Evolutionary conservation across 1,140 invertebrate species (phyloP).

Genomic region (Diorhabda sublineata): DNA sequence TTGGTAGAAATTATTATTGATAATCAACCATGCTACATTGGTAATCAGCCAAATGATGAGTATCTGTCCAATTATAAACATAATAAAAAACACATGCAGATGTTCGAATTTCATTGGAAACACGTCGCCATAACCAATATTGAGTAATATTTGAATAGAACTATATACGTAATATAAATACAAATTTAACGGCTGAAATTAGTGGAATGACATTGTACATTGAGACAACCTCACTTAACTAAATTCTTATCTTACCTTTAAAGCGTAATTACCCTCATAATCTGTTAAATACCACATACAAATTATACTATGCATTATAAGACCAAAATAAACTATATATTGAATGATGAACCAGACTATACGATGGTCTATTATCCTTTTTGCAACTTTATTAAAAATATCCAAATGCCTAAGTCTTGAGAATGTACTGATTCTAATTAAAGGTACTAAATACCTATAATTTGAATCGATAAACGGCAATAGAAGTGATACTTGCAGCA

Average conservation of each 20-base stretch:
- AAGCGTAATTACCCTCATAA: neutral
- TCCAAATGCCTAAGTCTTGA: constrained; percentile 10
- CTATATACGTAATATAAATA: constrained; percentile 48
- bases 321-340: neutral
- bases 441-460: neutral
- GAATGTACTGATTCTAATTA: constrained; percentile 11
- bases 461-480: constrained; percentile 6
- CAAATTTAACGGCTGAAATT: constrained; percentile 34
- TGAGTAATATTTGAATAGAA: constrained; percentile 48
- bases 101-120: constrained; percentile 47
- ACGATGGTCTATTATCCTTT: neutral
- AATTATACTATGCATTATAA: constrained; percentile 5
- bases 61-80: constrained; percentile 46
- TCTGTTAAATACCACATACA: neutral
- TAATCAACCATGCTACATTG: constrained; percentile 46
- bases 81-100: constrained; percentile 44
- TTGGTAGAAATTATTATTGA: constrained; percentile 40
- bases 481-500: constrained; percentile 17
- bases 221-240: too few species aligned
- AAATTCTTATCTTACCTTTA: too few species aligned
- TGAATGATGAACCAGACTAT: neutral
- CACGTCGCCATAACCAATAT: constrained; percentile 48
- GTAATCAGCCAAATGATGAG: constrained; percentile 47
- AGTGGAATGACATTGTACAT: too few species aligned
- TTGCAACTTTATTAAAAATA: neutral